Percentiles rank a stretch among this genome's conserved stretches.
phyloP scores from a whole-genome alignment of 1,140 invertebrate genomes.

The Caenorhabditis latens region DNA sequence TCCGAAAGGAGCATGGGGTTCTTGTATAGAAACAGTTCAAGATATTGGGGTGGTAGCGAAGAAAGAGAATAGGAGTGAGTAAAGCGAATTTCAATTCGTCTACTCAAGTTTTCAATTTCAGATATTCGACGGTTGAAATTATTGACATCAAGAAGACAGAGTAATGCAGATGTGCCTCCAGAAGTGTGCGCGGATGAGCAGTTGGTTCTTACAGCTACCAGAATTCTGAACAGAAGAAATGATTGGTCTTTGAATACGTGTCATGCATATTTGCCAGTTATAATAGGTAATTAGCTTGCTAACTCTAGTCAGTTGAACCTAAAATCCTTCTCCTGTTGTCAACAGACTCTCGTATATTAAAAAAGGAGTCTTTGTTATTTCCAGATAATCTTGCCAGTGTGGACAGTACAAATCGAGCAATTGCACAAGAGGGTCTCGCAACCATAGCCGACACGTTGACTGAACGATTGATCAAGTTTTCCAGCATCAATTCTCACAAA shows the following conservation, averaged over 20 bases:
- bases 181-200: constrained; percentile 33
- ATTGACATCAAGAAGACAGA: background rate
- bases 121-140: constrained; percentile 16
- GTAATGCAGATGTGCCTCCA: background rate
- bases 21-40: constrained; percentile 12
- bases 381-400: constrained; percentile 13
- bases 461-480: background rate
- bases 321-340: too few relatives aligned
- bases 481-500: background rate
- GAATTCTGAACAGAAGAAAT: constrained; percentile 27
- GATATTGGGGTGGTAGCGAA: constrained; percentile 19
- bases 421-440: constrained; percentile 15
- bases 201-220: constrained; percentile 16
- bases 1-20: background rate
- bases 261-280: constrained; percentile 6
- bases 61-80: constrained; percentile 17
- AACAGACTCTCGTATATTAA: background rate
- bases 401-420: constrained; percentile 6
- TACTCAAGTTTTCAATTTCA: background rate
- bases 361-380: background rate
- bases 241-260: constrained; percentile 41
- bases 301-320: background rate
- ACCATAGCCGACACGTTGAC: constrained; percentile 5
- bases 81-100: too few relatives aligned
- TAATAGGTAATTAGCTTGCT: constrained; percentile 3